Evolutionary conservation across 2,797 vertebrate genomes (phyloP).

Genomic region (Sylvilagus floridanus): DNA sequence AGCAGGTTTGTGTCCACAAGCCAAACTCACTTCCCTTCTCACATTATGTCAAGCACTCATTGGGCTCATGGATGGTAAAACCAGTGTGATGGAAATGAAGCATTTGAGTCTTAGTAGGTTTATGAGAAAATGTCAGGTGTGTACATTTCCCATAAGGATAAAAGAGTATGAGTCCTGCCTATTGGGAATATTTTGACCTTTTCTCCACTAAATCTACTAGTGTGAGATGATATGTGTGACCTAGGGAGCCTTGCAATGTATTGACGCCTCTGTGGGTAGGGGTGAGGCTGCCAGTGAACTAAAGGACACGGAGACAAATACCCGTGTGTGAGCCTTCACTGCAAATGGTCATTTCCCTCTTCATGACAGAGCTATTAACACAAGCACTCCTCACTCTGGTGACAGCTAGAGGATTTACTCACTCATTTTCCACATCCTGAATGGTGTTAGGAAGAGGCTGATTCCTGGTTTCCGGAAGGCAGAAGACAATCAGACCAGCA

Average conservation of each 20-base stretch:
- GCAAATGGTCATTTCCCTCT: background rate
- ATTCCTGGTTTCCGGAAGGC: conserved; percentile 91
- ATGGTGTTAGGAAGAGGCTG: conserved; percentile 90
- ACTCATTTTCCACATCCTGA: conserved; percentile 88
- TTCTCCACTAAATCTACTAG: background rate
- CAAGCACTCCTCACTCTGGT: background rate
- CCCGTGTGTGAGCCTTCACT: background rate
- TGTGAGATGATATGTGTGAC: background rate
- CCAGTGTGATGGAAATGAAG: too few relatives aligned
- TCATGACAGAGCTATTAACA: background rate
- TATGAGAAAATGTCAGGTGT: too few relatives aligned
- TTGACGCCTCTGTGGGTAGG: background rate
- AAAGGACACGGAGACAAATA: background rate
- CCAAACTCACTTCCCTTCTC: too few relatives aligned
- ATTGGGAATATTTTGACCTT: background rate
- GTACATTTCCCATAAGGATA: too few relatives aligned
- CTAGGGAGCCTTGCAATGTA: background rate
- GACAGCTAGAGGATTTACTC: background rate
- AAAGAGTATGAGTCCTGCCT: too few relatives aligned
- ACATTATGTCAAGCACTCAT: too few relatives aligned
- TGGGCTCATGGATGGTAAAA: too few relatives aligned
- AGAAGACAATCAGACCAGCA: conserved; percentile 82
- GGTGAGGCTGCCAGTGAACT: background rate
- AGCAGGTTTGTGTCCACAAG: too few relatives aligned
- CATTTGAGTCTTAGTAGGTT: too few relatives aligned